Conservation (phyloP, 1,140 invertebrate species). For the Drosophila yakuba region DNA sequence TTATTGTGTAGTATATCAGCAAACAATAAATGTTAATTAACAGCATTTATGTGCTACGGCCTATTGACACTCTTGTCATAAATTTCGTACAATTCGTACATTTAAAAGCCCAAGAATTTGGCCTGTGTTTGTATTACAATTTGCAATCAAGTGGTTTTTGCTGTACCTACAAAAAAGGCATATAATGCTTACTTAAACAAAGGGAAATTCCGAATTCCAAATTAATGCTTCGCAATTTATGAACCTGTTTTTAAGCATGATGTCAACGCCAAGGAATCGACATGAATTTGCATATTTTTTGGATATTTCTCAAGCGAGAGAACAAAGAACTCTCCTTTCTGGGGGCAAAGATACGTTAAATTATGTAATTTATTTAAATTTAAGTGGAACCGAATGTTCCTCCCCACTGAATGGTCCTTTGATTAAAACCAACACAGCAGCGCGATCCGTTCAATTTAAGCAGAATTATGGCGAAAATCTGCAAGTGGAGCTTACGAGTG, state of each 20-base stretch:
- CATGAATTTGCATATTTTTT: slow-evolving; percentile 46
- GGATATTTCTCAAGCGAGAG: slow-evolving; percentile 23
- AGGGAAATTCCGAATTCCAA: not conserved
- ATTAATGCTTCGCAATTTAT: slow-evolving; percentile 26
- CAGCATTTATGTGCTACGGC: slow-evolving; percentile 69
- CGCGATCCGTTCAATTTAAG: slow-evolving; percentile 58
- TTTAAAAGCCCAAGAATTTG: slow-evolving; percentile 16
- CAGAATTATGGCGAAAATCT: slow-evolving; percentile 59
- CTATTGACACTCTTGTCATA: slow-evolving; percentile 70
- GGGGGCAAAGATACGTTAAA: slow-evolving; percentile 46
- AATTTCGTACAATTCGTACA: slow-evolving; percentile 36
- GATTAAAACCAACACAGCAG: slow-evolving; percentile 62
- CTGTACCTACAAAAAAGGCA: slow-evolving; percentile 25
- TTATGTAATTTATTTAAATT: slow-evolving; percentile 71
- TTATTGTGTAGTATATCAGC: slow-evolving; percentile 56
- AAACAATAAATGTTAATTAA: slow-evolving; percentile 83
- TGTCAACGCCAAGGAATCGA: slow-evolving; percentile 36
- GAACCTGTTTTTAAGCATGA: slow-evolving; percentile 56
- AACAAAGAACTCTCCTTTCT: slow-evolving; percentile 34
- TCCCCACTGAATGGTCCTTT: slow-evolving; percentile 53
- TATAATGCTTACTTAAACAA: slow-evolving; percentile 28
- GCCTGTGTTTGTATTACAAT: slow-evolving; percentile 37
- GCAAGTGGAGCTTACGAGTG: slow-evolving; percentile 57
- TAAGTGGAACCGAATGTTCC: slow-evolving; percentile 45
- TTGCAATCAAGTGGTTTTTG: slow-evolving; percentile 58